Percentiles rank a stretch among this genome's conserved stretches.
These are phyloP conservation scores for Catamblyrhynchus diadema DNA, from an alignment of 2,797 vertebrate genomes.

Conservation along the genomic window DNA sequence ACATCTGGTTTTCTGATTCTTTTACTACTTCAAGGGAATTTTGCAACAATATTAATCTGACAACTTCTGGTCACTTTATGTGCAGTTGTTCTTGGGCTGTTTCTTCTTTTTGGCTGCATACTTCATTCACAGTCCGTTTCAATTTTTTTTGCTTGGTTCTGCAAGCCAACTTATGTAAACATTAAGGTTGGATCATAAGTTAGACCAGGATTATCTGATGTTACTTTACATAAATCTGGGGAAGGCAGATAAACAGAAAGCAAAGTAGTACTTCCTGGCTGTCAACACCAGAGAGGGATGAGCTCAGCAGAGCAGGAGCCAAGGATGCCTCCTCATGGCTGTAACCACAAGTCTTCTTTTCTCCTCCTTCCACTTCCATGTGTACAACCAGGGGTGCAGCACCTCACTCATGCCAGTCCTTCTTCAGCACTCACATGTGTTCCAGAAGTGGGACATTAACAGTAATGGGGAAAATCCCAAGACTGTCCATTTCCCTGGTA, in stretches of 20 bases:
- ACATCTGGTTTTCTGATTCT: not conserved
- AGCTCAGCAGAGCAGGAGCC: not conserved
- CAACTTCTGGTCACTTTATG: not conserved
- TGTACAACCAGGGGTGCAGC: not conserved
- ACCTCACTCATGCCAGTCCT: not conserved
- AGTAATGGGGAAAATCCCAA: not conserved
- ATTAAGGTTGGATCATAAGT: not conserved
- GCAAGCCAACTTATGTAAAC: not conserved
- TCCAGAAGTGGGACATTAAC: not conserved
- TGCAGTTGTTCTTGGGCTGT: not conserved
- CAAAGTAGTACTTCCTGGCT: not conserved
- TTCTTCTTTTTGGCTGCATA: not conserved
- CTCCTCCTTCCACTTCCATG: not conserved
- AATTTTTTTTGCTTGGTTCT: not conserved
- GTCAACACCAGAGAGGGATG: not conserved
- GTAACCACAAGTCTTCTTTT: not conserved
- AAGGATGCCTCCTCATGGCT: not conserved
- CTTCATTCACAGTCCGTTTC: not conserved
- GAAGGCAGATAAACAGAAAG: not conserved
- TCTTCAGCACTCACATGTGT: accelerated
- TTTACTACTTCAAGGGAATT: not conserved
- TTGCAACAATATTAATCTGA: not conserved
- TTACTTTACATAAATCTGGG: not conserved
- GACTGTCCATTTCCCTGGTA: not conserved
- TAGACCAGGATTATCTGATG: not conserved